These are phyloP conservation scores for Theonella swinhoei DNA, from an alignment of 37 sponge, comb jelly and placozoan species.

Conservation along the genomic window DNA sequence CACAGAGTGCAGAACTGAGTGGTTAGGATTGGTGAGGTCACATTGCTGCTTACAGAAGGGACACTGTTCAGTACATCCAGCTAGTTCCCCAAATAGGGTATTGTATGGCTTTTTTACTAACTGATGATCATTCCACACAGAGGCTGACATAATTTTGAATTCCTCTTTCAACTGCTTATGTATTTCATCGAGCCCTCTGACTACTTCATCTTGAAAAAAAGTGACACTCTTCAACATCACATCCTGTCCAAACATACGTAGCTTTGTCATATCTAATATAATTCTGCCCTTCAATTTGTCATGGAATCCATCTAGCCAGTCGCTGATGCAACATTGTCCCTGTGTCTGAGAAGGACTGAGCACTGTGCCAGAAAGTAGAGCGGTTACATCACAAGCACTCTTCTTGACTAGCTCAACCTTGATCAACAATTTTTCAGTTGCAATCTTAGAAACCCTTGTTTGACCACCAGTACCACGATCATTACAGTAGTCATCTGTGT, in stretches of 20 bases:
- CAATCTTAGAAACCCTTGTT: neutral
- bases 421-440: neutral
- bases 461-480: neutral
- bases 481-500: conserved; percentile 8
- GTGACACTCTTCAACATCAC: neutral
- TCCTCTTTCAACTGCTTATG: neutral
- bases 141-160: neutral
- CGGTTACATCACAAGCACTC: neutral
- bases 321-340: neutral
- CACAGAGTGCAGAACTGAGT: neutral
- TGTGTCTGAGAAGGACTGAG: neutral
- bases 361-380: neutral
- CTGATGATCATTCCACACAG: neutral
- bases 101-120: neutral
- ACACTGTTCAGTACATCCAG: neutral
- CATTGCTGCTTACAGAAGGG: neutral
- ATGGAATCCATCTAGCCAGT: neutral
- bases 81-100: neutral
- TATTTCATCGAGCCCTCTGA: neutral
- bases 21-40: neutral
- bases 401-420: neutral
- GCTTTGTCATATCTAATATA: neutral
- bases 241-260: neutral
- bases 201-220: neutral
- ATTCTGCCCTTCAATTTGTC: neutral